A percentile compares a stretch with the other conserved stretches of the same genome.
Evolutionary conservation across 2,113 vertebrate genomes (phyloP).

Genomic region (Antechinus stuartii): DNA sequence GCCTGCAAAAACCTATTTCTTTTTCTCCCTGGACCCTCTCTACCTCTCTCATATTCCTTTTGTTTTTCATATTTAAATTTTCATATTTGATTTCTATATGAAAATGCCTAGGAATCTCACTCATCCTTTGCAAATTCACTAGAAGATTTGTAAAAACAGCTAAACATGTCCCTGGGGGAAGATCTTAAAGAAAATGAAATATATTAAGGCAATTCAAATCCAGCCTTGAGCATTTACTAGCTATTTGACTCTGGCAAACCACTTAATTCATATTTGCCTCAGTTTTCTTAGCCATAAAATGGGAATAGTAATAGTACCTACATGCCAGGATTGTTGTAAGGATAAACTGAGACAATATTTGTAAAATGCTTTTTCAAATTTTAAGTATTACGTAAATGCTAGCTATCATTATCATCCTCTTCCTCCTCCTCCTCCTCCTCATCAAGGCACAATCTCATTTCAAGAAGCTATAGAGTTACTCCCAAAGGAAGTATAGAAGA

Average conservation of each 20-base stretch:
- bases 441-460: slow-evolving; percentile 52
- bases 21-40: background rate
- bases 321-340: background rate
- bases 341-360: background rate
- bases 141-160: background rate
- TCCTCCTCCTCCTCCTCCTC: background rate
- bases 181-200: background rate
- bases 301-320: background rate
- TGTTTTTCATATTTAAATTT: background rate
- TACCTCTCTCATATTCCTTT: background rate
- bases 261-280: background rate
- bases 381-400: background rate
- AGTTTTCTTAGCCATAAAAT: background rate
- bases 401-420: background rate
- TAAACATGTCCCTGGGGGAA: background rate
- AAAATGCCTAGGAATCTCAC: no score
- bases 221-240: background rate
- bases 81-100: background rate
- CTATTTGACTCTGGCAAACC: background rate
- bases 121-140: slow-evolving; percentile 10
- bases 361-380: background rate
- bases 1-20: background rate
- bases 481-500: slow-evolving; percentile 71
- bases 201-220: background rate
- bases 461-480: slow-evolving; percentile 76